These are phyloP conservation scores for Plutomurus gul DNA, from an alignment of 1,140 invertebrate species.

Conservation along the genomic window DNA sequence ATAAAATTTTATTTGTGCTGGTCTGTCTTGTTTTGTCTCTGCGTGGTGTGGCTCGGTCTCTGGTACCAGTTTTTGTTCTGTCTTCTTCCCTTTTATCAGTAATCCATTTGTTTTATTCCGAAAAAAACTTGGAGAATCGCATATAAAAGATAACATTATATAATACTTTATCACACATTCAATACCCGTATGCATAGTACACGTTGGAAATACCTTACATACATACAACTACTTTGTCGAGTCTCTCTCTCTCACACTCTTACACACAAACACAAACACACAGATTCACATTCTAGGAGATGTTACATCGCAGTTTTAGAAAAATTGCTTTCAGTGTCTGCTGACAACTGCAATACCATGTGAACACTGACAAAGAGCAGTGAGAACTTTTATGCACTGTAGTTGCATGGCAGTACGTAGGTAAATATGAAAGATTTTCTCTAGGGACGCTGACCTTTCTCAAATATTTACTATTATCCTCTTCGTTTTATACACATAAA, in stretches of 20 bases:
- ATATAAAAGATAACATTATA: neutral
- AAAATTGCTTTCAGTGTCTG: too few species aligned
- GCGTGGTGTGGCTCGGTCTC: neutral
- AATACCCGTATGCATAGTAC: too few species aligned
- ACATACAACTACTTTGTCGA: too few species aligned
- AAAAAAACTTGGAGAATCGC: neutral
- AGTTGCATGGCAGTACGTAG: too few species aligned
- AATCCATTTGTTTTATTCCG: neutral
- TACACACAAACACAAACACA: too few species aligned
- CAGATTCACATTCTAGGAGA: neutral
- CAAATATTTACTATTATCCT: slow-evolving; percentile 49
- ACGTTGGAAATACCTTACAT: too few species aligned
- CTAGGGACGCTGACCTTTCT: slow-evolving; percentile 52
- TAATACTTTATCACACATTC: neutral
- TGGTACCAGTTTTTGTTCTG: slow-evolving; percentile 35
- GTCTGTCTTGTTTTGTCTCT: neutral
- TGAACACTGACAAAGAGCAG: too few species aligned
- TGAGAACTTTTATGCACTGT: too few species aligned
- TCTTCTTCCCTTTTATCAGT: neutral
- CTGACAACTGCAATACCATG: too few species aligned
- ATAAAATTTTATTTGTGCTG: slow-evolving; percentile 37
- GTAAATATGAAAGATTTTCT: too few species aligned
- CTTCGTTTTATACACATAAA: neutral
- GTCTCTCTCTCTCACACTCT: too few species aligned
- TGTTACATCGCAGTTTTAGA: neutral